Percentiles rank a stretch among this genome's conserved stretches.
phyloP scores from a whole-genome alignment of 2,797 vertebrate genomes.

The Aphelocoma californica region DNA sequence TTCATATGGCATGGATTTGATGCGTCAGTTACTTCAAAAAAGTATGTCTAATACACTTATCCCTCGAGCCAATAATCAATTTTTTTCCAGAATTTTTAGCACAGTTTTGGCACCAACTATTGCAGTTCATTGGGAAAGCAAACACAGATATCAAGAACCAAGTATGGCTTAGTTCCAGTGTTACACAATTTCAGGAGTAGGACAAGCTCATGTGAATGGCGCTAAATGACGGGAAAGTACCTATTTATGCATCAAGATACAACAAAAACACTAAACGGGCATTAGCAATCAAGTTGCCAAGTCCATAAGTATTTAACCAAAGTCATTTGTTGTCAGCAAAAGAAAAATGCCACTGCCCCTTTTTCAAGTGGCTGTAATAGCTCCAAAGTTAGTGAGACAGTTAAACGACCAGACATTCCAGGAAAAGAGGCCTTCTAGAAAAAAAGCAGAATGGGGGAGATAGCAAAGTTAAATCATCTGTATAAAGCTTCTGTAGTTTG shows the following conservation, averaged over 20 bases:
- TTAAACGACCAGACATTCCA: background rate
- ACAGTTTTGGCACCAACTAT: background rate
- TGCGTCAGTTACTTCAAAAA: background rate
- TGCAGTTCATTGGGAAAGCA: background rate
- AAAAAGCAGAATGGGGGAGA: background rate
- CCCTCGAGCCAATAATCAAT: background rate
- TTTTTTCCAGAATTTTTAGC: background rate
- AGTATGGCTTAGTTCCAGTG: background rate
- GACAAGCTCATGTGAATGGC: background rate
- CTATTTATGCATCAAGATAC: background rate
- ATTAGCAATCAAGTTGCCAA: background rate
- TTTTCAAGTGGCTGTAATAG: background rate
- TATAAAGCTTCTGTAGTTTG: background rate
- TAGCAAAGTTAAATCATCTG: background rate
- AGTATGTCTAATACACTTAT: background rate
- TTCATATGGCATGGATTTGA: background rate
- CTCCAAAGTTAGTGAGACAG: background rate
- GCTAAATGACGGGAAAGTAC: background rate
- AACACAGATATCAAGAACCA: background rate
- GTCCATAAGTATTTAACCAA: background rate
- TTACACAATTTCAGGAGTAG: accelerated
- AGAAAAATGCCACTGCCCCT: background rate
- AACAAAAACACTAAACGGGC: background rate
- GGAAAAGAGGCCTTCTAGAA: background rate
- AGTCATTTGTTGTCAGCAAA: background rate